These are phyloP conservation scores for Lophius piscatorius DNA, from an alignment of 2,113 vertebrate species.

Conservation along the genomic window DNA sequence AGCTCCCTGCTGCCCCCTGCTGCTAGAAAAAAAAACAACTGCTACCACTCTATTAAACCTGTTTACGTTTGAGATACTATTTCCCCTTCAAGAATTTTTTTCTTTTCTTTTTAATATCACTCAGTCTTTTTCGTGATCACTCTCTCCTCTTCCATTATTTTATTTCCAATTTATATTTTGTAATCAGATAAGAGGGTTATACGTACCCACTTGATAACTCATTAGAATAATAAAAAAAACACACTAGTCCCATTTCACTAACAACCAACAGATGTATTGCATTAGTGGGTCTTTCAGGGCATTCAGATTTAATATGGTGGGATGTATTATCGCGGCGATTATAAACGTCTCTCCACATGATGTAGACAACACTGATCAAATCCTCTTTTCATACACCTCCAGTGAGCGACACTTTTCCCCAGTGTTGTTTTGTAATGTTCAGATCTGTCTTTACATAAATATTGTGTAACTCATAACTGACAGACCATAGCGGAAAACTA, in stretches of 20 bases:
- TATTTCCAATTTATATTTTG: conserved; percentile 2
- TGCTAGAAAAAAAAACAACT: not conserved
- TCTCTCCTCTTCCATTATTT: not conserved
- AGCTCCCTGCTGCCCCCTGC: conserved; percentile 32
- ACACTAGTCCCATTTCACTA: conserved; percentile 66
- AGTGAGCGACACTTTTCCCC: conserved; percentile 41
- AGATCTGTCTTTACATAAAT: conserved; percentile 11
- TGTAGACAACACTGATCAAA: conserved; percentile 50
- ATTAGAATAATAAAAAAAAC: conserved; percentile 66
- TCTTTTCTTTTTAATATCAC: not conserved
- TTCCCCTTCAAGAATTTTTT: no score
- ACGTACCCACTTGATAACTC: conserved; percentile 66
- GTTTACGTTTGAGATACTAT: not conserved
- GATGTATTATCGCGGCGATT: conserved; percentile 57
- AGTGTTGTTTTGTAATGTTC: conserved; percentile 12
- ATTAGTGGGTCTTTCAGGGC: conserved; percentile 64
- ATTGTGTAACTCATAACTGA: not conserved
- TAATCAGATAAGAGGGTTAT: conserved; percentile 75
- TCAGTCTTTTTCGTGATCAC: not conserved
- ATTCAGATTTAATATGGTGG: conserved; percentile 61
- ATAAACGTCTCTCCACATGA: conserved; percentile 41
- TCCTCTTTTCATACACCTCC: conserved; percentile 59
- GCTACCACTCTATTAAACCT: not conserved
- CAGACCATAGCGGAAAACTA: conserved; percentile 28
- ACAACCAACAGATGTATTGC: conserved; percentile 71